Evolutionary conservation across 1,140 invertebrate species (phyloP), one percentile per base, ranked within the genome.

Genomic region (Microplitis mediator): DNA sequence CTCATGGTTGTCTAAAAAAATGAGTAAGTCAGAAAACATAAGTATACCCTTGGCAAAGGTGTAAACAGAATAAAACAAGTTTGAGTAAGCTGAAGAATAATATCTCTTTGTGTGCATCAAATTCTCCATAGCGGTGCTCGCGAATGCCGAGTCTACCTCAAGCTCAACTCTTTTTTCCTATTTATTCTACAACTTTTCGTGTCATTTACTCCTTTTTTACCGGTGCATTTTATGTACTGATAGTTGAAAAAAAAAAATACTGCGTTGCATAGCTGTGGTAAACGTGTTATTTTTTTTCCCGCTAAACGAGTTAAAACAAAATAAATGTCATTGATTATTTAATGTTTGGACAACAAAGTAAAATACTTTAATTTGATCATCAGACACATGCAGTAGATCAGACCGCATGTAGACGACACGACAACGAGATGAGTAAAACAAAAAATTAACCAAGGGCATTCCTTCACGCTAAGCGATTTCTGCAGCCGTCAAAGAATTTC

Each of bases 21-120:
- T 78, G 79, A 82, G 81, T 81, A 82, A 80, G 77, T 73, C 75
- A 68, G 76, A 70, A 77, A 45, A 45, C 39, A 77, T 84, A 84
- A 84, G 80, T 84, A 84, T 84, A 84, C 74, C 80, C 77, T 76
- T 74, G 68, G 76, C 74, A 77, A 79, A 81, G 80, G 80, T 80
- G 80, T 75, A 81, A 84, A 82, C 73, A 75, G 77, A 80, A 77
- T 73, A 77, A 81, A 81, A 80, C 76, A 76, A 64, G 67, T n/a
- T 68, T 72, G 6, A 45, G 35, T 62, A 50, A 73, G 76, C 69
- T 73, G 76, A 79, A 81, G 81, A 81, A 74, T 76, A 82, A 75
- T 80, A 76, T 58, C 75, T 78, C 76, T 78, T 80, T 76, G 80
- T 76, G 80, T 74, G 72, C 73, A 74, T 73, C 68, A 62, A 75